phyloP scores from a whole-genome alignment of 2,888 invertebrate genomes.

The Agonopterix subpropinquella region DNA sequence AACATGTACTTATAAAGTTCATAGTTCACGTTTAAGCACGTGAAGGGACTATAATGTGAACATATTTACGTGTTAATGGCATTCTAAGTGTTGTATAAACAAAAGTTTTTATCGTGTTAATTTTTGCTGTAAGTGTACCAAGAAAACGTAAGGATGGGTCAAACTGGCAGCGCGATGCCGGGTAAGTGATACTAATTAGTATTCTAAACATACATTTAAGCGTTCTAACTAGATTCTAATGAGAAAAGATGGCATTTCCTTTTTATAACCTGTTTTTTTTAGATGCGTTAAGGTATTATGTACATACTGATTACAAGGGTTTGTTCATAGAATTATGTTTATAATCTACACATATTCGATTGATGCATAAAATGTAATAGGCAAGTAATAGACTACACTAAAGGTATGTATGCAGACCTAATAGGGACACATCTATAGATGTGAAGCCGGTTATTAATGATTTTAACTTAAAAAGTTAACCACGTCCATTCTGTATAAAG shows the following conservation, averaged over 20 bases:
- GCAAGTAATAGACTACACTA: too few species aligned
- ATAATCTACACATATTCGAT: not conserved
- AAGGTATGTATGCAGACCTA: too few species aligned
- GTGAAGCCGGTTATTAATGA: too few species aligned
- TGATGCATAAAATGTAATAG: too few species aligned
- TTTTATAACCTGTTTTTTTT: constrained; percentile 20
- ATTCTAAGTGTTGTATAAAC: constrained; percentile 30
- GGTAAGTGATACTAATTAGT: constrained; percentile 48
- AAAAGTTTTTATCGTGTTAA: constrained; percentile 22
- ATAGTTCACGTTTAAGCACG: constrained; percentile 46
- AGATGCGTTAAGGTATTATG: not conserved
- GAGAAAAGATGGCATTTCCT: constrained; percentile 21
- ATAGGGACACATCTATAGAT: too few species aligned
- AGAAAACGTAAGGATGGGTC: constrained; percentile 53
- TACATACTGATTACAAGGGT: not conserved
- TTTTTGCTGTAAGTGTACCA: constrained; percentile 8
- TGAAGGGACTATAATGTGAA: constrained; percentile 20
- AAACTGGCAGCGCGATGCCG: constrained; percentile 59
- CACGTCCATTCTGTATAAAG: too few species aligned
- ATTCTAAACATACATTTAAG: constrained; percentile 20
- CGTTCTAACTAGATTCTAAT: constrained; percentile 40
- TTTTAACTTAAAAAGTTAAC: too few species aligned
- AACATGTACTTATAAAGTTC: constrained; percentile 40
- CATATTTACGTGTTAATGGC: constrained; percentile 15
- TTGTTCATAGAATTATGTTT: not conserved